Percentiles rank a stretch among this genome's conserved stretches.
phyloP scores from a whole-genome alignment of 2,113 vertebrate genomes.

The Tetraodon nigroviridis region DNA sequence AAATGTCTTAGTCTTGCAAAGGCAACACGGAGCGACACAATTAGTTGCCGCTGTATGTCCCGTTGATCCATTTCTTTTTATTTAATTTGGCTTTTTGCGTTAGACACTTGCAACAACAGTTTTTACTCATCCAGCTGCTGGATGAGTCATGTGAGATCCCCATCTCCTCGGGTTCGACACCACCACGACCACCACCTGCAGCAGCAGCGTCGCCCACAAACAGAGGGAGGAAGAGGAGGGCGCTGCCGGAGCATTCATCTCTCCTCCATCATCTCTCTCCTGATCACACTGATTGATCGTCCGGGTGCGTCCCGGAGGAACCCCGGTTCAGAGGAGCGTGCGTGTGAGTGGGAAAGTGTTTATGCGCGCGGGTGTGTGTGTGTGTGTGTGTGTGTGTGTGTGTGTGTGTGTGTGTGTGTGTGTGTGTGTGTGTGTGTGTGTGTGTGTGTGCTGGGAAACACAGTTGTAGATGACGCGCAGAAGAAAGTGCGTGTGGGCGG shows the following conservation, averaged over 20 bases:
- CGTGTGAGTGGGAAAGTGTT: neutral
- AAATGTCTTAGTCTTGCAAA: too few species aligned
- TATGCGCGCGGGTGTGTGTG: too few species aligned
- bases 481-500: conserved; percentile 58
- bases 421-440: neutral
- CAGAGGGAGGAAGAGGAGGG: conserved; percentile 18
- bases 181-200: conserved; percentile 3
- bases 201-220: conserved; percentile 37
- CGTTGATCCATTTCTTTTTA: too few species aligned
- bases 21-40: too few species aligned
- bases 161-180: neutral
- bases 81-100: too few species aligned
- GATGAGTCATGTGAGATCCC: neutral
- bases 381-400: too few species aligned
- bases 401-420: too few species aligned
- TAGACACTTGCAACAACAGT: too few species aligned
- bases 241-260: conserved; percentile 34
- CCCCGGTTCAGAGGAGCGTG: neutral
- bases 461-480: conserved; percentile 48
- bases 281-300: conserved; percentile 53
- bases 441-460: neutral
- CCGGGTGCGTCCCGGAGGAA: conserved; percentile 45
- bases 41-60: too few species aligned
- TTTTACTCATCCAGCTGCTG: too few species aligned
- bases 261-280: conserved; percentile 13